Conservation (phyloP, 2,888 invertebrate species). For the Leptothorax acervorum region DNA sequence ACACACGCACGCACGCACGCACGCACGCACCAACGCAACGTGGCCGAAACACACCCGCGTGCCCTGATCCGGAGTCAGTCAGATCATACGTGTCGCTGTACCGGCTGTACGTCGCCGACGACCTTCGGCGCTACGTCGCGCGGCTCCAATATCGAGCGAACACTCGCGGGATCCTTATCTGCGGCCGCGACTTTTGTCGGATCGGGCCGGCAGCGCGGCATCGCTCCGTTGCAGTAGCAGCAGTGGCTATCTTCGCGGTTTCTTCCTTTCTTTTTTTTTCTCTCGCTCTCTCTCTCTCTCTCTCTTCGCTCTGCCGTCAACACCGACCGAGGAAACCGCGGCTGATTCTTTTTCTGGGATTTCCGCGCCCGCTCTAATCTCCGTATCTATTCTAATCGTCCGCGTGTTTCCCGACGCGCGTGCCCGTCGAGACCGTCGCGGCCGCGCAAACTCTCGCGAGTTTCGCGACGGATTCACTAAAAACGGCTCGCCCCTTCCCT, state of each 20-base stretch:
- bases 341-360: constrained; percentile 8
- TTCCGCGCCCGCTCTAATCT: constrained; percentile 10
- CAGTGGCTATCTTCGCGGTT: not conserved
- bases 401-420: constrained; percentile 40
- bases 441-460: not conserved
- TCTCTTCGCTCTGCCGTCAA: not conserved
- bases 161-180: constrained; percentile 47
- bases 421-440: not conserved
- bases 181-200: constrained; percentile 35
- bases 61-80: constrained; percentile 22
- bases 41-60: constrained; percentile 22
- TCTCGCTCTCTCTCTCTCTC: not conserved
- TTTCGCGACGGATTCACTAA: not conserved
- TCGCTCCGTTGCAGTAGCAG: not conserved
- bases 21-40: too few species aligned
- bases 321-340: constrained; percentile 1
- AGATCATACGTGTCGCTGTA: constrained; percentile 23
- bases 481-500: not conserved
- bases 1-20: not conserved
- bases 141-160: constrained; percentile 43
- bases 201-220: not conserved
- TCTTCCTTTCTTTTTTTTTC: not conserved
- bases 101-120: constrained; percentile 1
- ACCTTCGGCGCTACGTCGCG: constrained; percentile 33
- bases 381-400: constrained; percentile 21